Base-by-base conservation (phyloP, 2,888 invertebrate genomes). In the Lordiphosa fenestrarum region DNA sequence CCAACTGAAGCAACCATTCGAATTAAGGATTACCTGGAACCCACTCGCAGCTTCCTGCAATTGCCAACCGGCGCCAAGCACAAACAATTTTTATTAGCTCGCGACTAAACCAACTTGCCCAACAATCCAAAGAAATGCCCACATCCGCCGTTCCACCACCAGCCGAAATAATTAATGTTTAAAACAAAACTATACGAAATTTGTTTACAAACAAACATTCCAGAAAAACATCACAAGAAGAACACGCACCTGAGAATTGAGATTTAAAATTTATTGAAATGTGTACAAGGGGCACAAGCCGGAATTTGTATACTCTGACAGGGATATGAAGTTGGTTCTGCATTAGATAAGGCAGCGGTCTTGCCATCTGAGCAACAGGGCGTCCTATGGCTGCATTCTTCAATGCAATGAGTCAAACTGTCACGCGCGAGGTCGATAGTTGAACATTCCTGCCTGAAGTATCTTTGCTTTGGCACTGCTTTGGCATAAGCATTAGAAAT, bases 41-140 rank as follows among this genome's bases (percentile, higher is more conserved):
- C 23, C 23, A 25, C 23, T 25, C 30, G 9, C 21, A 21, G 39
- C 19, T 47, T 44, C 39, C 69, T 83, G 55, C 61, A 56, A 83
- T 80, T 58, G 62, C 37, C 33, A 25, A 25, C 33, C 35, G 48
- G 37, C 44, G 53, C 71, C 48, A 58, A 47, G 46, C 54, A 37
- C n/a, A 49, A 61, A 51, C 55, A 44, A 69, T 82, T 83, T 74
- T 77, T 60, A 74, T 76, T 76, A 73, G 73, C 73, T 72, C 54
- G 30, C 23, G 19, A 9, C 37, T n/a, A 13, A 33, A 48, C 42
- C 6, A 49, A 36, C 33, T 39, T 52, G 56, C 48, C 46, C 9
- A 42, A 50, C 25, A 56, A 40, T 19, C 21, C 15, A 48, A 53
- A 55, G 33, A 57, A 23, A 53, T 49, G 40, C 23, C 42, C 23